These are phyloP conservation scores for Apis cerana DNA, from an alignment of 1,140 invertebrate species.

Conservation along the genomic window DNA sequence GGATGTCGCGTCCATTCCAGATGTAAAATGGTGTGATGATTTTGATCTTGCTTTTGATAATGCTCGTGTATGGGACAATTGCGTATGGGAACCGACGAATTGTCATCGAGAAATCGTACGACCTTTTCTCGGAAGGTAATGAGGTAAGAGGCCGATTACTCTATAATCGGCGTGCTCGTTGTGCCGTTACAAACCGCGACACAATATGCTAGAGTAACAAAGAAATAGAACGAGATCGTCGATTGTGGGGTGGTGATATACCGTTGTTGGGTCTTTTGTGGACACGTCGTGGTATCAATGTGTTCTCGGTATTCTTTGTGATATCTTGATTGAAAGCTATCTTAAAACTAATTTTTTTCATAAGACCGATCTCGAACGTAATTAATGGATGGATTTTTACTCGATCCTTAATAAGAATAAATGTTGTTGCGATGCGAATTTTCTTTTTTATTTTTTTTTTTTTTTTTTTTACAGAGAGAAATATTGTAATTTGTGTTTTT, in stretches of 20 bases:
- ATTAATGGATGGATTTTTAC: too few relatives aligned
- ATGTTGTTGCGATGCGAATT: too few relatives aligned
- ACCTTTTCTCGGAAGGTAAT: slow-evolving; percentile 51
- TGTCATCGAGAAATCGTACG: slow-evolving; percentile 44
- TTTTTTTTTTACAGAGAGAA: too few relatives aligned
- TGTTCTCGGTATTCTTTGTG: not conserved
- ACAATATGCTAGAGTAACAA: slow-evolving; percentile 29
- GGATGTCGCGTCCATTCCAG: too few relatives aligned
- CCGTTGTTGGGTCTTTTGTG: not conserved
- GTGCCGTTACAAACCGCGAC: slow-evolving; percentile 13
- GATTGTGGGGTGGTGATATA: slow-evolving; percentile 10
- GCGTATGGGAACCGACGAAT: slow-evolving; percentile 16
- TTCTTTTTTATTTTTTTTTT: too few relatives aligned
- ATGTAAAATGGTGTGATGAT: not conserved
- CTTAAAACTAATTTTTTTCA: not conserved
- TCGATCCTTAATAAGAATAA: too few relatives aligned
- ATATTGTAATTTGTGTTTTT: too few relatives aligned
- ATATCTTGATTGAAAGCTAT: not conserved
- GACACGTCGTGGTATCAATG: not conserved
- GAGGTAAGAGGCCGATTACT: slow-evolving; percentile 50
- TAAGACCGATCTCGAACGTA: not conserved
- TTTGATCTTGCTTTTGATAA: slow-evolving; percentile 36
- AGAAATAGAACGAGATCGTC: slow-evolving; percentile 22
- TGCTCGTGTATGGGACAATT: slow-evolving; percentile 16
- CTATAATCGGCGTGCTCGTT: slow-evolving; percentile 49